These are phyloP conservation scores for Drosophila albomicans DNA, from an alignment of 1,140 invertebrate genomes.

Conservation along the genomic window DNA sequence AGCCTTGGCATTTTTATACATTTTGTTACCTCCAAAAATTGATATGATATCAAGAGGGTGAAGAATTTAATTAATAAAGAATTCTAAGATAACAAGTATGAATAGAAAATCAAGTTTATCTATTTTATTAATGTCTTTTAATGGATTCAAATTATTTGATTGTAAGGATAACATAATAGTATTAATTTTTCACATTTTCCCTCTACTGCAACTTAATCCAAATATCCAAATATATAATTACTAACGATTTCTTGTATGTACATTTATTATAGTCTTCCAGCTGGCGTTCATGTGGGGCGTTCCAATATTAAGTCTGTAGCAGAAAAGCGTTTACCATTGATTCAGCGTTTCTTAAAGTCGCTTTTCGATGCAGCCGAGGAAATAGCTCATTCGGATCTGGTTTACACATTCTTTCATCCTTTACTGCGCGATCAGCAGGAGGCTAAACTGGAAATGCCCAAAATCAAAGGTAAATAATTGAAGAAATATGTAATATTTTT, in stretches of 20 bases:
- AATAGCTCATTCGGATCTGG: slow-evolving; percentile 97
- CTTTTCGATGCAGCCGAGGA: slow-evolving; percentile 95
- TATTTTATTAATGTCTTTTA: too few relatives aligned
- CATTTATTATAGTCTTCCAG: slow-evolving; percentile 88
- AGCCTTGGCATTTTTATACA: background rate
- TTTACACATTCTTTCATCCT: slow-evolving; percentile 99
- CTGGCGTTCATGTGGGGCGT: slow-evolving; percentile 93
- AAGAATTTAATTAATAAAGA: background rate
- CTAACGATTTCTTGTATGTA: too few relatives aligned
- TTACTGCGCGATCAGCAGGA: slow-evolving; percentile 95
- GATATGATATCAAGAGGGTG: background rate
- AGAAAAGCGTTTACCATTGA: slow-evolving; percentile 93
- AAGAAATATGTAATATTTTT: background rate
- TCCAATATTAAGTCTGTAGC: slow-evolving; percentile 98
- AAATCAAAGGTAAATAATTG: slow-evolving; percentile 84
- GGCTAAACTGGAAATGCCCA: slow-evolving; percentile 86
- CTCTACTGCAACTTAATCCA: too few relatives aligned
- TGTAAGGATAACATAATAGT: too few relatives aligned
- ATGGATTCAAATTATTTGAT: too few relatives aligned
- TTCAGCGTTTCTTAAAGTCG: slow-evolving; percentile 94
- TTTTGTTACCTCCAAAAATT: background rate
- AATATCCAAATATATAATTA: too few relatives aligned
- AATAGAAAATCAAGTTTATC: background rate
- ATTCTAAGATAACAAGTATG: background rate
- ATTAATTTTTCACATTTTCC: too few relatives aligned